Evolutionary conservation across 2,888 invertebrate species (phyloP), one percentile per base, ranked within the genome.

Genomic region (Choreutis nemorana): DNA sequence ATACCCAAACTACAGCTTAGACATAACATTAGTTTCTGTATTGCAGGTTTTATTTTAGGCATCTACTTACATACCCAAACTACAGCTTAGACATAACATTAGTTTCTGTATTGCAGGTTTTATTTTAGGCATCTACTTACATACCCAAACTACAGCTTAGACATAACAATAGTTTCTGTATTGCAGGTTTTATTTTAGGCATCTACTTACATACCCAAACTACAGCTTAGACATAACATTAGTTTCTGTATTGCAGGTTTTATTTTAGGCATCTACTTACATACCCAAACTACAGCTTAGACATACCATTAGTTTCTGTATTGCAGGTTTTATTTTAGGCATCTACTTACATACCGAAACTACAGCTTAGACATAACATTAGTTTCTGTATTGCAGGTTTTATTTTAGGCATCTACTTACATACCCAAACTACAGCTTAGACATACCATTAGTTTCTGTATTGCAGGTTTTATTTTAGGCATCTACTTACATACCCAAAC

Each of bases 21-120:
- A 23, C 23, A 23, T 13, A 13, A 23, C n/a, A 5, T 3, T 22
- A n/a, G 24, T 25, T 32, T 22, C 14, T 14, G 14, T 33, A 32
- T 46, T 43, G 31, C 44, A 43, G 44, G 42, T 9, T 31, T 22
- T 31, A 28, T 24, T 27, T 24, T 26, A 23, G 23, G 7, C 20
- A 25, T 20, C 22, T 21, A 11, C 30, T 31, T 13, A 23, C 31
- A 31, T 26, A 26, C 9, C 6, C 26, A 8, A 10, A 7, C 11
- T 29, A 13, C 23, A 29, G 5, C 10, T 10, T 9, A 10, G 9
- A 23, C 23, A 23, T 13, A 13, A 23, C n/a, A 5, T 3, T 22
- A n/a, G 24, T 25, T 32, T 22, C 14, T 14, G 14, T 33, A 32
- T 46, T 43, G 31, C 44, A 43, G 44, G 42, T 9, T 31, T 22